These are phyloP conservation scores for Chloroceryle aenea DNA, from an alignment of 2,113 vertebrate genomes.

Conservation along the genomic window DNA sequence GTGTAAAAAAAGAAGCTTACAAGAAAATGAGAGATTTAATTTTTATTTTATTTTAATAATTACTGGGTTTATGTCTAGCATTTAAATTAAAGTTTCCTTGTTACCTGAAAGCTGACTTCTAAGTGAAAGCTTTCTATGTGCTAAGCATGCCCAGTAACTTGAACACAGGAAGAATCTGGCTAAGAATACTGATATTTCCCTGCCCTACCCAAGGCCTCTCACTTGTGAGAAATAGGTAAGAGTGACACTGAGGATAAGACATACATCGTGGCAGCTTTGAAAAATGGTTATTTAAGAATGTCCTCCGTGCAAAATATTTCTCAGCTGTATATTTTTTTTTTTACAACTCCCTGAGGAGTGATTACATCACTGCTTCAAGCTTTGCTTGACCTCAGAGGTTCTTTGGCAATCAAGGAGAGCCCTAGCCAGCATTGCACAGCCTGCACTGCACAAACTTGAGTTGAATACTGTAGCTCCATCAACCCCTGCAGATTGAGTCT, in stretches of 20 bases:
- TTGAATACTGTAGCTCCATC: background rate
- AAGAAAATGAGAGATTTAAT: background rate
- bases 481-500: rapidly evolving
- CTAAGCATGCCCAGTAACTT: background rate
- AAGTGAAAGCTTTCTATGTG: background rate
- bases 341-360: background rate
- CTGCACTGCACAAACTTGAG: background rate
- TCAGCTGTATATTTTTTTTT: background rate
- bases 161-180: background rate
- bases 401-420: background rate
- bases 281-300: background rate
- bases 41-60: too few relatives aligned
- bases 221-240: background rate
- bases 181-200: background rate
- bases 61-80: background rate
- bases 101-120: background rate
- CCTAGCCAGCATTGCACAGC: rapidly evolving
- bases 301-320: background rate
- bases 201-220: background rate
- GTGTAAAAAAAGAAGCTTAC: background rate
- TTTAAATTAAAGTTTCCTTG: background rate
- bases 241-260: background rate
- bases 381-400: background rate
- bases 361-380: background rate
- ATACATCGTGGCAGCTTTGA: background rate